Percentiles rank a stretch among this genome's conserved stretches.
These are phyloP conservation scores for Drosophila parthenogenetica DNA, from an alignment of 2,888 invertebrate genomes.

Conservation along the genomic window DNA sequence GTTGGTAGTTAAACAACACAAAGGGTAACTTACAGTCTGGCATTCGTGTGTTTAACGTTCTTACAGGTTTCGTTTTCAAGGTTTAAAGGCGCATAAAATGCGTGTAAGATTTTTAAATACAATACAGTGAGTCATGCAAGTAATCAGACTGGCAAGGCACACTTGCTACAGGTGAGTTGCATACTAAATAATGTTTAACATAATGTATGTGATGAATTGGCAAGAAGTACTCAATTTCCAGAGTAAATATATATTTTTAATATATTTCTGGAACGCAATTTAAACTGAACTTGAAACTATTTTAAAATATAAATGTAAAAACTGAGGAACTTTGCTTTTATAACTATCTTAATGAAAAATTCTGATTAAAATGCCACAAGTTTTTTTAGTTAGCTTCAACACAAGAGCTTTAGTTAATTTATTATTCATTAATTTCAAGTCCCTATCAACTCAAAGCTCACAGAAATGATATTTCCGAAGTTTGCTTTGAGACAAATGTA, in stretches of 20 bases:
- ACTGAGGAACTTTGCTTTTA: too few relatives aligned
- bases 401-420: too few relatives aligned
- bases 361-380: too few relatives aligned
- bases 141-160: slow-evolving; percentile 22
- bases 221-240: not conserved
- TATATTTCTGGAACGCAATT: not conserved
- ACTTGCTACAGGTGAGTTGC: slow-evolving; percentile 1
- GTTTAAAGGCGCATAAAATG: slow-evolving; percentile 1
- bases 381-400: too few relatives aligned
- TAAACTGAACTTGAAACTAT: not conserved
- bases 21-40: slow-evolving; percentile 2
- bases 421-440: not conserved
- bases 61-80: slow-evolving; percentile 8
- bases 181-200: slow-evolving; percentile 13
- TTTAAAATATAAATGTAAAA: too few relatives aligned
- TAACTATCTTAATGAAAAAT: too few relatives aligned
- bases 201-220: not conserved
- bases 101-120: slow-evolving; percentile 34
- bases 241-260: not conserved
- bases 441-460: not conserved
- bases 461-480: not conserved
- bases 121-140: slow-evolving; percentile 28
- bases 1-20: not conserved
- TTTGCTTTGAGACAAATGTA: slow-evolving; percentile 6
- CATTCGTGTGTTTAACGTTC: not conserved